A percentile compares a stretch with the other conserved stretches of the same genome.
Conservation (phyloP, 2,113 vertebrate species). For the Barbus barbus region DNA sequence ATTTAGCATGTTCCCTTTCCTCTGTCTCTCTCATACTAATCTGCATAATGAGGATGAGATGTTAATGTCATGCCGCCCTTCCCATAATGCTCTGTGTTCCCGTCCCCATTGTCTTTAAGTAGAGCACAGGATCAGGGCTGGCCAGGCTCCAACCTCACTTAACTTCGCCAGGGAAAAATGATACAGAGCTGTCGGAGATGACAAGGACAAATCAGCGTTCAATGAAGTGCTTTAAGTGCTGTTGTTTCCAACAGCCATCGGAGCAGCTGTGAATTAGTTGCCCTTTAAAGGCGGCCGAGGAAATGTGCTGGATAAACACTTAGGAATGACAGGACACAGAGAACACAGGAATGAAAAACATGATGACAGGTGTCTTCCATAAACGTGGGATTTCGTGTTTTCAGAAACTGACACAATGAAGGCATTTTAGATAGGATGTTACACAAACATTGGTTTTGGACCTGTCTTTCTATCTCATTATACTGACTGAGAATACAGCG, state of each 20-base stretch:
- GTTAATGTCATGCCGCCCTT: slow-evolving; percentile 41
- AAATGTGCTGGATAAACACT: slow-evolving; percentile 69
- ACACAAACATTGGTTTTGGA: background rate
- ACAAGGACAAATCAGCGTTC: slow-evolving; percentile 80
- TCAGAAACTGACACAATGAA: background rate
- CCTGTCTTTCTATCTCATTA: background rate
- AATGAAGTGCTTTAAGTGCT: slow-evolving; percentile 77
- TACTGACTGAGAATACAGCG: background rate
- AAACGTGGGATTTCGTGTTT: slow-evolving; percentile 54
- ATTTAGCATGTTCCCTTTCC: slow-evolving; percentile 7
- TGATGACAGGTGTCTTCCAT: slow-evolving; percentile 68
- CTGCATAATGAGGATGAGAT: slow-evolving; percentile 31
- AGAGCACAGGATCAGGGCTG: slow-evolving; percentile 65
- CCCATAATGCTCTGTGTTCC: slow-evolving; percentile 55
- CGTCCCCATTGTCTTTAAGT: slow-evolving; percentile 71
- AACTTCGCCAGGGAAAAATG: slow-evolving; percentile 60
- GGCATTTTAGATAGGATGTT: background rate
- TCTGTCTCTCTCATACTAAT: background rate
- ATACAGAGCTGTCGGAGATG: slow-evolving; percentile 72
- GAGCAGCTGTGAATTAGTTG: slow-evolving; percentile 69
- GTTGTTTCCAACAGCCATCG: slow-evolving; percentile 66
- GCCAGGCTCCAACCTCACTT: slow-evolving; percentile 72
- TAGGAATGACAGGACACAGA: slow-evolving; percentile 61
- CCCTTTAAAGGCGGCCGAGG: slow-evolving; percentile 58
- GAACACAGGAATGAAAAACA: slow-evolving; percentile 72